Base-by-base conservation (phyloP, 2,888 invertebrate species). In the Limenitis camilla region DNA sequence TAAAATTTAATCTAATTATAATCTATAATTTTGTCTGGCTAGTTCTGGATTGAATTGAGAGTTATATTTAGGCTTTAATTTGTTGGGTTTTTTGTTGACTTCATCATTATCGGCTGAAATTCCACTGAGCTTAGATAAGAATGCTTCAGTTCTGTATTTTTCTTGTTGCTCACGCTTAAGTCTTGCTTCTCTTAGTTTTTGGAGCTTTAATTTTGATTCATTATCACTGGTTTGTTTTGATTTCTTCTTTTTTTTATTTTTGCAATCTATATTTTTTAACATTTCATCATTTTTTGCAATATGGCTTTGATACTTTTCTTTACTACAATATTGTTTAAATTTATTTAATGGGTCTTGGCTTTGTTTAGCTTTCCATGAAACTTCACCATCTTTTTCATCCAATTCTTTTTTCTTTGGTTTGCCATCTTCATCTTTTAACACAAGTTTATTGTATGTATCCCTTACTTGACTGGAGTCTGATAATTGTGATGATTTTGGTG, bases 1-100 rank as follows among this genome's bases (percentile, higher is more conserved):
- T n/a, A n/a, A n/a, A n/a, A n/a, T n/a, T n/a, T n/a, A n/a, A n/a
- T n/a, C n/a, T n/a, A n/a, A n/a, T n/a, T n/a, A 32, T 66, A 66
- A 82, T 63, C 60, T 75, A 68, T 81, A 90, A 84, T 96, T 96
- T 81, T 96, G 96, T 67, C 94, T 91, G 9, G 96, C 96, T 47
- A 95, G 74, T 76, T 94, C 92, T 11, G 99, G 99, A 88, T 98
- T 98, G 77, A 97, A 99, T 76, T 98, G 98, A 3, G 97, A 97
- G 83, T 97, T 97, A 73, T 99, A 99, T 80, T 94, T 95, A 68
- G 94, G 93, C 61, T 91, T 89, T 29, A 92, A 77, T 58, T 64
- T 66, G 43, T 74, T 75, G 41, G 74, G 3, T 19, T 3, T 66
- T 38, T 69, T 60, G 47, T 61, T 49, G 40, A 62, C 54, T 53